These are phyloP conservation scores for Drosophila macrothrix DNA, from an alignment of 2,888 invertebrate genomes.

Conservation along the genomic window DNA sequence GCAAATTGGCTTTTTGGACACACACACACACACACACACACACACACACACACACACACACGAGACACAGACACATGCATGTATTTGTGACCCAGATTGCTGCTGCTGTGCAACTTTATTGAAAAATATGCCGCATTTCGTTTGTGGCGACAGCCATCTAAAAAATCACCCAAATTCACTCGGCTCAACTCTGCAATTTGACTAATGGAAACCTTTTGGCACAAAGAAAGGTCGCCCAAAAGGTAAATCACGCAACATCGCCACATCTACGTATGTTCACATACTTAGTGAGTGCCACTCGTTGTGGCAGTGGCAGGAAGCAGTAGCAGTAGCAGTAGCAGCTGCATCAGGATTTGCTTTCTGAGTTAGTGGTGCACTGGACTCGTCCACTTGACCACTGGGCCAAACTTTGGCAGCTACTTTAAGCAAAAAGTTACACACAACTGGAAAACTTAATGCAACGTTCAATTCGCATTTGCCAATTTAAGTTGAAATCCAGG, in stretches of 20 bases:
- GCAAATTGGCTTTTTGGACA: slow-evolving; percentile 46
- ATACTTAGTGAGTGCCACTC: background rate
- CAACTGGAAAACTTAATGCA: background rate
- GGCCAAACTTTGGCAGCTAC: slow-evolving; percentile 6
- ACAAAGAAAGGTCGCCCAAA: slow-evolving; percentile 36
- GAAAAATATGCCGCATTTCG: slow-evolving; percentile 69
- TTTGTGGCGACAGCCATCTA: slow-evolving; percentile 54
- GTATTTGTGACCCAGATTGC: slow-evolving; percentile 53
- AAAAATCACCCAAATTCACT: slow-evolving; percentile 13
- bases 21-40: slow-evolving; percentile 25
- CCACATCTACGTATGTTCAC: slow-evolving; percentile 12
- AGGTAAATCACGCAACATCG: slow-evolving; percentile 68
- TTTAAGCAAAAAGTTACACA: slow-evolving; percentile 9
- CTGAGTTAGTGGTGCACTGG: slow-evolving; percentile 60
- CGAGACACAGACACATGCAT: slow-evolving; percentile 6
- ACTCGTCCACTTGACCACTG: slow-evolving; percentile 13
- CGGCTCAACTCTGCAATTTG: slow-evolving; percentile 65
- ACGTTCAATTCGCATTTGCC: background rate
- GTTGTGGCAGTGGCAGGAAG: background rate
- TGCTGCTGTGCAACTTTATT: slow-evolving; percentile 49
- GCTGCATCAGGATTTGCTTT: slow-evolving; percentile 23
- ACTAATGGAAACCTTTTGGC: slow-evolving; percentile 65
- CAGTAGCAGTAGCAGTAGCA: background rate
- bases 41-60: slow-evolving; percentile 8
- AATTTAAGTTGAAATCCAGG: background rate